Evolutionary conservation across 2,113 vertebrate genomes (phyloP), one percentile per base, ranked within the genome.

Genomic region (Brevimyrus niger): DNA sequence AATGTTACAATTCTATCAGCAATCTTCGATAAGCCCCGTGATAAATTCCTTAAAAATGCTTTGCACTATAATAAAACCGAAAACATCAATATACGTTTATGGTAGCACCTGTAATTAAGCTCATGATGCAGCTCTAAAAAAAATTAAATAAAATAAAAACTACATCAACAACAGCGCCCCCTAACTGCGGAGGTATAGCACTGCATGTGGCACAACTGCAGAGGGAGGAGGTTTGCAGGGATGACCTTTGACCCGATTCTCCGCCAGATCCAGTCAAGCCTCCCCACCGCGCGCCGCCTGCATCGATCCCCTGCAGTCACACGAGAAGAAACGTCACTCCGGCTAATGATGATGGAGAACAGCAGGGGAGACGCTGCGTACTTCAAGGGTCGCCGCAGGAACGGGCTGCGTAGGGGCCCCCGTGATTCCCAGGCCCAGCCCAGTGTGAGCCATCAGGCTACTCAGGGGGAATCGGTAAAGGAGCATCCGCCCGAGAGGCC

Each of bases 201-300:
- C 86, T 92, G 90, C 92, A 91, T 92, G 92, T 89, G 90, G 91
- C 89, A 91, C 91, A 89, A 61, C 55, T n/a, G 7, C 23, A 61
- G 55, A 61, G 55, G 23, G 55, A 61, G 55, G 92, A 89, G 91
- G 90, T 91, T 93, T 94, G 93, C 93, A 95, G 93, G 93, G 93
- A 93, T 93, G 93, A 93, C 3, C 73, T 80, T 35, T 80, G 73
- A 35, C 35, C 35, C 73, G 4, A 80, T 80, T 80, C 15, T 4
- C 73, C 7, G 35, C 4, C 73, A 80, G 31, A 76, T 76, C 73
- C 31, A 38, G 35, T 76, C 73, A 15, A 55, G 4, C 53, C 53
- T 55, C 35, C 31, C 4, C 15, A 15, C 73, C 73, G 35, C 4
- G 42, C 3, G 1, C 73, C 35, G 6, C 31, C 35, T 11, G 4